Conservation (phyloP, 2,797 vertebrate genomes). For the Parauchenoglanis ngamensis region DNA sequence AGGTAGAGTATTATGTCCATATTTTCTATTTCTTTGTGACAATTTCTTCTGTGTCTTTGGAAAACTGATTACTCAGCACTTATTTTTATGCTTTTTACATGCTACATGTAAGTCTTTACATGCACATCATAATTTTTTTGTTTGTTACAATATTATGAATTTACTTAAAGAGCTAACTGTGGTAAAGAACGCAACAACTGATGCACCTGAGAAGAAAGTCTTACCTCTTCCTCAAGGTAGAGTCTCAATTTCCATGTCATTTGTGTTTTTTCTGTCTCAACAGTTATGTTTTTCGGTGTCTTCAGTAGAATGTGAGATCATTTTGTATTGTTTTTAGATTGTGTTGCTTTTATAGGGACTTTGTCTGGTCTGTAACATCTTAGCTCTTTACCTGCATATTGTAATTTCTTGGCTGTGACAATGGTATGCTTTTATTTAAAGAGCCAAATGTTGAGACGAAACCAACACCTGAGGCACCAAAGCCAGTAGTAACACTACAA, state of each 20-base stretch:
- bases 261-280: background rate
- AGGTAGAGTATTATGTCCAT: slow-evolving; percentile 74
- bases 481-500: slow-evolving; percentile 34
- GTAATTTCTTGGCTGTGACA: background rate
- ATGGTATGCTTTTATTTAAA: slow-evolving; percentile 11
- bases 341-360: background rate
- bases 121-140: background rate
- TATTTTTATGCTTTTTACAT: background rate
- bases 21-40: slow-evolving; percentile 14
- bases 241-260: background rate
- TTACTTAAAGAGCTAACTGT: slow-evolving; percentile 57
- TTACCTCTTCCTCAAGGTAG: background rate
- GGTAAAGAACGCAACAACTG: slow-evolving; percentile 55
- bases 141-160: slow-evolving; percentile 51
- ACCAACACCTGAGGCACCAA: slow-evolving; percentile 32
- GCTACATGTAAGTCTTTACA: background rate
- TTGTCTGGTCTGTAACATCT: background rate
- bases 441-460: slow-evolving; percentile 15
- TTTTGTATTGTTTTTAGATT: background rate
- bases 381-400: background rate
- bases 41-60: slow-evolving; percentile 5
- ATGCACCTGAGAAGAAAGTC: slow-evolving; percentile 5
- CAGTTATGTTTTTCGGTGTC: background rate
- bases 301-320: background rate
- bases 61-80: background rate